Base-by-base conservation (phyloP, 1,140 invertebrate species). In the Ceratosolen solmsi region DNA sequence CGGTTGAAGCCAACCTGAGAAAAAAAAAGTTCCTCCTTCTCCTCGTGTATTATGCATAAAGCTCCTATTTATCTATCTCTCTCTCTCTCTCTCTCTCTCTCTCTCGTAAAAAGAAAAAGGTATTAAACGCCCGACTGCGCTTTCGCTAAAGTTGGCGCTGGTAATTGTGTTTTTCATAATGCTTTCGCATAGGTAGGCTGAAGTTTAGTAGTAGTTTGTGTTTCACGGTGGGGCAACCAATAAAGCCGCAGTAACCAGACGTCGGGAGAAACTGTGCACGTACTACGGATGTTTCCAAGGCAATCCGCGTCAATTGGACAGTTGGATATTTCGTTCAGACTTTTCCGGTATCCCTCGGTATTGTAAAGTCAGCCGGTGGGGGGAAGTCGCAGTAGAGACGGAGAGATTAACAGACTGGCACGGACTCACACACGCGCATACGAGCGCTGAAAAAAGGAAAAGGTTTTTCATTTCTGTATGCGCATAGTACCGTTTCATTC, bases 271-370 rank as follows among this genome's bases (percentile, higher is more conserved):
- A 38, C 63, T 38, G 63, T 25, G 54, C n/a, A 54, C 56, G n/a
- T n/a, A n/a, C n/a, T n/a, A 36, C 27, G n/a, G 1, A 60, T 27
- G 49, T 70, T 58, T 74, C 27, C 56, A 65, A 79, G 71, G 54
- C 70, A 72, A 79, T 73, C 71, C 38, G 30, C 82, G 63, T 77
- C 84, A 83, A 82, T 84, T 84, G 82, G 82, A 83, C 84, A 83
- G 82, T 56, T 84, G 84, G 82, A 83, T 80, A 74, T 83, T 80
- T 76, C 65, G 58, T 72, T 70, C 73, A 71, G 79, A 83, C 72
- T 80, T 81, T 81, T 75, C 79, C 72, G 46, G 58, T 79, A 79
- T 79, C 65, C 36, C n/a, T 65, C 13, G 63, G 65, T 25, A 71
- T 58, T 71, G 22, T 51, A 51, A 22, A 36, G 72, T 51, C 41